Conservation (phyloP, 2,888 invertebrate species). For the Drosophila cognata region DNA sequence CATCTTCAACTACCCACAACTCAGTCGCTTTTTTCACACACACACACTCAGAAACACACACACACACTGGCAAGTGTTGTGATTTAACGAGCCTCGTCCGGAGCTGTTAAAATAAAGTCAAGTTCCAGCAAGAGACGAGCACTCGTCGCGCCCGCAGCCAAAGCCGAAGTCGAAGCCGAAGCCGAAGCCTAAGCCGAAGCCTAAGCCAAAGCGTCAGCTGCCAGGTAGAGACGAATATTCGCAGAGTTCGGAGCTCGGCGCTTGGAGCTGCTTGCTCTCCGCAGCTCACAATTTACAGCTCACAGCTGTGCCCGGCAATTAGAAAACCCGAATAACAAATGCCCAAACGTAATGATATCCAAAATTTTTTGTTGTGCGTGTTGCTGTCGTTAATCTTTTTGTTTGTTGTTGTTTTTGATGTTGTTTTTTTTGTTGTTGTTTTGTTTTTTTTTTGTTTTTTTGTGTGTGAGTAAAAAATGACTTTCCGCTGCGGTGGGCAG, state of each 20-base stretch:
- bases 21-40: constrained; percentile 27
- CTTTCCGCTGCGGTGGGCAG: constrained; percentile 76
- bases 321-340: constrained; percentile 54
- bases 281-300: constrained; percentile 32
- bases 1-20: constrained; percentile 60
- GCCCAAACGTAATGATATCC: constrained; percentile 25
- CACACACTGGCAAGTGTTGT: neutral
- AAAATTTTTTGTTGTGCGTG: constrained; percentile 28
- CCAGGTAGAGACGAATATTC: constrained; percentile 50
- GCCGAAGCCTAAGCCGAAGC: neutral
- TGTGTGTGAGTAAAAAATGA: constrained; percentile 56
- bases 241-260: constrained; percentile 35
- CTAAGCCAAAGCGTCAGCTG: neutral
- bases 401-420: neutral
- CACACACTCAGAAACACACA: constrained; percentile 11
- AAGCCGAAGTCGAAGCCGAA: neutral
- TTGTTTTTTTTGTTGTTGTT: neutral
- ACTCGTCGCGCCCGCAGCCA: neutral
- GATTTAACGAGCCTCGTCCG: constrained; percentile 54
- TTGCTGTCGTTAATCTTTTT: constrained; percentile 12
- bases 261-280: constrained; percentile 5
- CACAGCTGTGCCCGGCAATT: constrained; percentile 49
- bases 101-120: constrained; percentile 52
- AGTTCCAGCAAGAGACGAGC: constrained; percentile 29
- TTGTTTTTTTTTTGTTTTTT: constrained; percentile 2